Base-by-base conservation (phyloP, 2,797 vertebrate genomes). In the Apogon talboti region DNA sequence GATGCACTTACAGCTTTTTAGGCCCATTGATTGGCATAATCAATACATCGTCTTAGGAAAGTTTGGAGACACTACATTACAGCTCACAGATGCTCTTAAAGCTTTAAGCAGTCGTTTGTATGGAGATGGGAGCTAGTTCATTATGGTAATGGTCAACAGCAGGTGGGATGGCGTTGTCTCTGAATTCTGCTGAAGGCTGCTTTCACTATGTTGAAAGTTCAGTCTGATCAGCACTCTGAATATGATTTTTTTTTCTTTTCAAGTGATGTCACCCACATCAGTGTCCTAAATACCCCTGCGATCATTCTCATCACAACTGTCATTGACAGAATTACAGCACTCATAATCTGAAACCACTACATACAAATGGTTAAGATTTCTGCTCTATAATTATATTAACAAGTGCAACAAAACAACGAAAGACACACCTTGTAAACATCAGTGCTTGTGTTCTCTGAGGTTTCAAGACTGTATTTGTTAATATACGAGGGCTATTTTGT, bases 21-120 rank as follows among this genome's bases (percentile, higher is more conserved):
- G 85, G 74, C 79, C 74, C 90, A 94, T 93, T 92, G 91, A 94
- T 92, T 91, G 88, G 87, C 88, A 81, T 84, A 87, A 93, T 94
- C 93, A 90, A 94, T 95, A 92, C 68, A 73, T 92, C 90, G 92
- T 93, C 81, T 84, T 83, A 48, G 73, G 79, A 76, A 88, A 87
- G 89, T 91, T 91, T 87, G 83, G 80, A 92, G 90, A 91, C 86
- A 82, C 90, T 89, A 85, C 92, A 92, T 92, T 91, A 91, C 82
- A 59, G 63, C 73, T 76, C 53, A 78, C 82, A 88, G 83, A 83
- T 46, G 74, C 84, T 89, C 87, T 86, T 81, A 87, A 71, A 71
- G 87, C 75, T 89, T 81, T 74, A 73, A 90, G 83, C 74, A 86
- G 86, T 89, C 24, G 68, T 89, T 84, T 84, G 83, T 76, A 87